phyloP scores from a whole-genome alignment of 1,140 invertebrate species.

The Drosophila micromelanica region DNA sequence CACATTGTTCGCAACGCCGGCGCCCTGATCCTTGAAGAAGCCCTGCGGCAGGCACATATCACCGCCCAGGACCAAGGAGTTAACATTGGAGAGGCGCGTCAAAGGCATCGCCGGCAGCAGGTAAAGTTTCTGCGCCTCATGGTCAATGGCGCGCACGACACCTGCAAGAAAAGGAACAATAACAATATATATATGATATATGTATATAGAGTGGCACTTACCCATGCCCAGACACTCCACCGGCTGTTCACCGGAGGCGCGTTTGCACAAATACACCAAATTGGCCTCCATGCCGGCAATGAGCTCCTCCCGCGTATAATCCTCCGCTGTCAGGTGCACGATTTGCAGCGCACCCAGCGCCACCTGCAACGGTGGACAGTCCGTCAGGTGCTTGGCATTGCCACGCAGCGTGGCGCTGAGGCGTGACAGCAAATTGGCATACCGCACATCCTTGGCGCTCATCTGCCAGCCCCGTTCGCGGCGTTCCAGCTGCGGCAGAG shows the following conservation, averaged over 20 bases:
- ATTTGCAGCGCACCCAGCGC: conserved; percentile 53
- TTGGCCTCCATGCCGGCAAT: conserved; percentile 71
- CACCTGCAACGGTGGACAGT: conserved; percentile 45
- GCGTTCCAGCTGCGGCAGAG: conserved; percentile 35
- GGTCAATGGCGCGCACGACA: conserved; percentile 74
- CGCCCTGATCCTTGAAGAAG: conserved; percentile 67
- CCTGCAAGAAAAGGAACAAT: conserved; percentile 41
- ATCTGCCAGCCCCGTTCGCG: conserved; percentile 53
- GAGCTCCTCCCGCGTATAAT: conserved; percentile 38
- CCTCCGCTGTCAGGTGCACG: conserved; percentile 29
- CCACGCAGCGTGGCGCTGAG: conserved; percentile 57
- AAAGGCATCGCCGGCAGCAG: conserved; percentile 60
- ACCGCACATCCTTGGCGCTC: conserved; percentile 74
- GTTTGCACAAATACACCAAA: conserved; percentile 73
- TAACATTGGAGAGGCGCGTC: conserved; percentile 43
- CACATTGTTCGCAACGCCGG: conserved; percentile 43
- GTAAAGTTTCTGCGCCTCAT: conserved; percentile 49
- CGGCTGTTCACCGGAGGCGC: background rate
- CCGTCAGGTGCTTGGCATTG: conserved; percentile 58
- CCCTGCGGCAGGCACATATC: conserved; percentile 69
- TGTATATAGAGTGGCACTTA: conserved; percentile 16
- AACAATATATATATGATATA: background rate
- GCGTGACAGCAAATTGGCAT: conserved; percentile 62
- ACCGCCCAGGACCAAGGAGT: conserved; percentile 62
- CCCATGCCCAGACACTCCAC: conserved; percentile 76